Base-by-base conservation (phyloP, 2,797 vertebrate genomes). In the Moxostoma hubbsi region DNA sequence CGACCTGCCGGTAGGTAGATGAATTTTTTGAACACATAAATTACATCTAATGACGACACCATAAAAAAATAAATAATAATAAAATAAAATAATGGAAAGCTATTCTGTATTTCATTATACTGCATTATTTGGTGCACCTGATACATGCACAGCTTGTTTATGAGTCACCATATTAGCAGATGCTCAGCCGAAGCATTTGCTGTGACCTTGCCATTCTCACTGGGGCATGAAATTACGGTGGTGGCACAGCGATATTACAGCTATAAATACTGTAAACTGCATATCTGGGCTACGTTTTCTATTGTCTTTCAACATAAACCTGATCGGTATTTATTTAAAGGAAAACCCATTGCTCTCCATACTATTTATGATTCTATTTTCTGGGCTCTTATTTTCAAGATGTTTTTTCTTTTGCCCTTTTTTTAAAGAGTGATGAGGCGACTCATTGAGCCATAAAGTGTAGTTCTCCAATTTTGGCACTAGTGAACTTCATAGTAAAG, bases 291-390 rank as follows among this genome's bases (percentile, higher is more conserved):
- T 96, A 98, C 96, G 96, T 97, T 98, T 99, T 97, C 98, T 98
- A 99, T 99, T 99, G 98, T 99, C 98, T 99, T 97, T 95, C 97
- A 98, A 98, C 98, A 99, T 99, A 98, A 99, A 99, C 97, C 97
- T 98, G 97, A 99, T 98, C 97, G 96, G 98, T 99, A 99, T 99
- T 99, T 99, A 99, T 99, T 99, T 99, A 98, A 98, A 99, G 97
- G 97, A 97, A 97, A 98, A 98, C 97, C 98, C 97, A 99, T 98
- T 98, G 96, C 96, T 96, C 94, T 95, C 96, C 96, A 91, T 92
- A 94, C 97, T 97, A 98, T 99, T 99, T 99, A 98, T 96, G 95
- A 95, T 94, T 95, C 93, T 94, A 95, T 96, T 95, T 95, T 93
- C 95, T 88, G 85, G 89, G 87, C 92, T 92, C 91, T 89, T 92